Conservation (phyloP, 2,797 vertebrate genomes). For the Cheirogaleus major region DNA sequence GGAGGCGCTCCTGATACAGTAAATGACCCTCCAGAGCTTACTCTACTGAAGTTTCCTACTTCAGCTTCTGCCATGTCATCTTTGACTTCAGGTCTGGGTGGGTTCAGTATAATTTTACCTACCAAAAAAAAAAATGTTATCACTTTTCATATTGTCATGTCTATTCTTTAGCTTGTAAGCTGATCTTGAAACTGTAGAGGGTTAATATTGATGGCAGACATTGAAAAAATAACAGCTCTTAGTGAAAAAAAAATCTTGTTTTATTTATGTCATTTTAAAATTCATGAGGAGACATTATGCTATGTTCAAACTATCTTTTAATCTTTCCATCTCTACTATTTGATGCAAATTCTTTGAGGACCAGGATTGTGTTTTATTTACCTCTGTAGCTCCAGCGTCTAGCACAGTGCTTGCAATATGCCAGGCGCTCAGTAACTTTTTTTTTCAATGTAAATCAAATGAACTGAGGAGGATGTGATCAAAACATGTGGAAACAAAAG, state of each 20-base stretch:
- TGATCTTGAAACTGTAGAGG: neutral
- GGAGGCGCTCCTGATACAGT: constrained; percentile 38
- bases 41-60: constrained; percentile 80
- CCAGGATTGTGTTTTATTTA: neutral
- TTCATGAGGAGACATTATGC: neutral
- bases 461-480: neutral
- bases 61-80: constrained; percentile 53
- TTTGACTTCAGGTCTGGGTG: constrained; percentile 71
- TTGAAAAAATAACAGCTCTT: neutral
- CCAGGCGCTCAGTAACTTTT: neutral
- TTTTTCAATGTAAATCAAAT: constrained; percentile 34
- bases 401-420: neutral
- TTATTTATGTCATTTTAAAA: constrained; percentile 13
- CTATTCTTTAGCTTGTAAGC: neutral
- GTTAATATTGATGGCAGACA: neutral
- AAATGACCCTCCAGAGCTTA: constrained; percentile 80
- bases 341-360: neutral
- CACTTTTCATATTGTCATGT: neutral
- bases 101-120: constrained; percentile 80
- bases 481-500: neutral
- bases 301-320: constrained; percentile 7
- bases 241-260: constrained; percentile 5
- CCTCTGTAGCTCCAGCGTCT: neutral
- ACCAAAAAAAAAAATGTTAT: neutral
- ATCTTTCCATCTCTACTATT: neutral